phyloP scores from a whole-genome alignment of 2,888 invertebrate species.

The Pterostichus madidus region DNA sequence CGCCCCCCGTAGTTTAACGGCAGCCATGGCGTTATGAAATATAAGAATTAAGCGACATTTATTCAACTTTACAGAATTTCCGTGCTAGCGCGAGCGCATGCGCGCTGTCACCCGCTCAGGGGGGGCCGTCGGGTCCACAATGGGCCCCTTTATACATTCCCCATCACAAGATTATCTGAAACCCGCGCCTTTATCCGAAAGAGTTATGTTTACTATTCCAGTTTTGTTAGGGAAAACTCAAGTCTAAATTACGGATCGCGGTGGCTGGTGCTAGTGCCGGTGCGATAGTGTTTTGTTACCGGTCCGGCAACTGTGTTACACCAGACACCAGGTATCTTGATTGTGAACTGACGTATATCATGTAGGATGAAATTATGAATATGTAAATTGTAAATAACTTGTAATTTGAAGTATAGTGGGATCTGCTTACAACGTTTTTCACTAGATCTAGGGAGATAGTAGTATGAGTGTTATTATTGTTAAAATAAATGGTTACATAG shows the following conservation, averaged over 20 bases:
- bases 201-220: slow-evolving; percentile 61
- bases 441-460: slow-evolving; percentile 28
- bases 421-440: slow-evolving; percentile 25
- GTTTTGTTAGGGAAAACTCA: slow-evolving; percentile 60
- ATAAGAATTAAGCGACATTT: slow-evolving; percentile 66
- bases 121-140: slow-evolving; percentile 55
- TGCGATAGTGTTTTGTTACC: slow-evolving; percentile 55
- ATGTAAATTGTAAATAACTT: slow-evolving; percentile 53
- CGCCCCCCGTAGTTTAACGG: slow-evolving; percentile 61
- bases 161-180: slow-evolving; percentile 22
- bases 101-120: slow-evolving; percentile 55
- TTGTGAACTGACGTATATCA: slow-evolving; percentile 10
- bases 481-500: slow-evolving; percentile 18
- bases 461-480: background rate
- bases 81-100: slow-evolving; percentile 55
- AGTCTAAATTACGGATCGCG: slow-evolving; percentile 51
- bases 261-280: background rate
- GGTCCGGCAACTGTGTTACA: slow-evolving; percentile 59
- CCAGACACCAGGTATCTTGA: slow-evolving; percentile 37
- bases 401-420: slow-evolving; percentile 53
- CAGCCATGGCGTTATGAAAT: slow-evolving; percentile 63
- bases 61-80: slow-evolving; percentile 65
- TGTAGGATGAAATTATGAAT: slow-evolving; percentile 53
- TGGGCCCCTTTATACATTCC: background rate
- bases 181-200: slow-evolving; percentile 48